Evolutionary conservation across 1,140 invertebrate genomes (phyloP).

Genomic region (Drosophila trapezifrons): DNA sequence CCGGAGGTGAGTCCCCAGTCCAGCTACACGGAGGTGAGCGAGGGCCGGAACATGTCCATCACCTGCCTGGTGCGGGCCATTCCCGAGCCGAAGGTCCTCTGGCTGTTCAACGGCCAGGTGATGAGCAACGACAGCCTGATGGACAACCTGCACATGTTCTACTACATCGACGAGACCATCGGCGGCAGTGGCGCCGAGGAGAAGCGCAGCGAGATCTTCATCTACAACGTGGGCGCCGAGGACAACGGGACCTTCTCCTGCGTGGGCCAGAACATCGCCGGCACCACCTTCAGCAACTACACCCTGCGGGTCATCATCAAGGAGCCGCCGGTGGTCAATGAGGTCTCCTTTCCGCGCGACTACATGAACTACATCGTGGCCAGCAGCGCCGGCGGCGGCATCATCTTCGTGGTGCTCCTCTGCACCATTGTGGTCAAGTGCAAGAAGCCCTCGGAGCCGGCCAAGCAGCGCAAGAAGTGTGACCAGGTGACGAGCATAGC

Average conservation of each 20-base stretch:
- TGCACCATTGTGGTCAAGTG: conserved; percentile 87
- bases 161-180: conserved; percentile 88
- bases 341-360: conserved; percentile 88
- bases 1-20: conserved; percentile 89
- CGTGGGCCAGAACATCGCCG: conserved; percentile 92
- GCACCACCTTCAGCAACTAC: conserved; percentile 90
- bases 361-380: conserved; percentile 87
- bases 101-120: conserved; percentile 91
- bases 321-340: conserved; percentile 88
- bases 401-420: conserved; percentile 87
- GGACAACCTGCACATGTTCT: conserved; percentile 87
- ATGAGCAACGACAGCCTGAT: conserved; percentile 89
- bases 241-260: conserved; percentile 93
- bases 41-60: conserved; percentile 91
- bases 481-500: conserved; percentile 74
- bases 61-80: conserved; percentile 91
- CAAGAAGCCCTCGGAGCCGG: conserved; percentile 85
- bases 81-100: conserved; percentile 91
- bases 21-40: conserved; percentile 89
- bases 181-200: conserved; percentile 87
- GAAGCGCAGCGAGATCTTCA: conserved; percentile 90
- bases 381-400: conserved; percentile 86
- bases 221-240: conserved; percentile 89
- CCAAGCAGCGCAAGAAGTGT: conserved; percentile 86
- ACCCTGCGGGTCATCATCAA: conserved; percentile 90